Conservation (phyloP, 2,888 invertebrate species). For the Trisateles emortualis region DNA sequence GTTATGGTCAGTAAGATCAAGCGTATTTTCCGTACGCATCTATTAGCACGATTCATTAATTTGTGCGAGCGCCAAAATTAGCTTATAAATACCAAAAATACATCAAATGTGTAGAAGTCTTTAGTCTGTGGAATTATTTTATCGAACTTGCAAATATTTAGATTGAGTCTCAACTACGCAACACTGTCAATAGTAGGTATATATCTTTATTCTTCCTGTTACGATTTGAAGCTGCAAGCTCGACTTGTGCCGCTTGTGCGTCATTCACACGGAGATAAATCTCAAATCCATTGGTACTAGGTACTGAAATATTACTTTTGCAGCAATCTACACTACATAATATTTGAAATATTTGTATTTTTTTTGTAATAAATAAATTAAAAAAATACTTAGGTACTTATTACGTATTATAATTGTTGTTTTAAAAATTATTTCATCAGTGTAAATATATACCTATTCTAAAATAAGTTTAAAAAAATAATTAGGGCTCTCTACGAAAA, state of each 20-base stretch:
- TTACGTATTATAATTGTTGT: too few relatives aligned
- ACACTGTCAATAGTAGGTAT: conserved; percentile 18
- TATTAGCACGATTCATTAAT: neutral
- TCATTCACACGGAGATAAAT: conserved; percentile 33
- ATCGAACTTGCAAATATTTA: conserved; percentile 26
- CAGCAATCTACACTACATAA: too few relatives aligned
- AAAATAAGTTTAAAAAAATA: too few relatives aligned
- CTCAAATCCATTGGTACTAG: neutral
- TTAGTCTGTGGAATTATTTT: conserved; percentile 5
- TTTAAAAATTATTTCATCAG: too few relatives aligned
- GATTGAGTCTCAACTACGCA: conserved; percentile 16
- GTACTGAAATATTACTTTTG: neutral
- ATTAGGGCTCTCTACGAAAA: too few relatives aligned
- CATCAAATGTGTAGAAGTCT: too few relatives aligned
- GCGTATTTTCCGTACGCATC: neutral
- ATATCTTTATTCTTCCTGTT: conserved; percentile 32
- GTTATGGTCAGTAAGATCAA: neutral
- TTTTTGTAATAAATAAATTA: too few relatives aligned
- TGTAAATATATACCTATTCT: too few relatives aligned
- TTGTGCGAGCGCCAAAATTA: too few relatives aligned
- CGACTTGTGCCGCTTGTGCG: conserved; percentile 47
- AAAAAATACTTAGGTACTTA: too few relatives aligned
- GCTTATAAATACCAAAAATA: too few relatives aligned
- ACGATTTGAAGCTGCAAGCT: conserved; percentile 26
- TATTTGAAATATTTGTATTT: too few relatives aligned